Evolutionary conservation across 2,113 vertebrate species (phyloP).

Genomic region (Nannospalax galili): DNA sequence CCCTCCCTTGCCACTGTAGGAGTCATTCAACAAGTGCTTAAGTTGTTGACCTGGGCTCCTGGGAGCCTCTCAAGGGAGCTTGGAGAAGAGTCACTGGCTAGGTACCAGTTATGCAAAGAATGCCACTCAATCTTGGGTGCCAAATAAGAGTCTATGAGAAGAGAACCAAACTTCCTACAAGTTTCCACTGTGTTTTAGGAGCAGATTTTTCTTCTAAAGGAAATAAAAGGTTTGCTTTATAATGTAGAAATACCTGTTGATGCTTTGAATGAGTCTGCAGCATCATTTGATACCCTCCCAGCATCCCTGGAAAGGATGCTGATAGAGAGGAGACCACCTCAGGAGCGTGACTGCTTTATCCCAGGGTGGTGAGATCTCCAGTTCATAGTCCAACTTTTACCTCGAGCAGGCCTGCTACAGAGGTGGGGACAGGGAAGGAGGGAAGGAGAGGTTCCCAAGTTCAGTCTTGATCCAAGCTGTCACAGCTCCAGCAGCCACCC

Average conservation of each 20-base stretch:
- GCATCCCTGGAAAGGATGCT: neutral
- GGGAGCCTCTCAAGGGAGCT: neutral
- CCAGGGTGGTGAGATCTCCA: neutral
- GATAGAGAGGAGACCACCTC: neutral
- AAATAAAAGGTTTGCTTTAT: neutral
- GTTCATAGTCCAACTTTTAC: too few species aligned
- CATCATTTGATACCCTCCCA: neutral
- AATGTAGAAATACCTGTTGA: neutral
- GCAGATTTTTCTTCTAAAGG: neutral
- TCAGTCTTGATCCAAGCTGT: fast-evolving
- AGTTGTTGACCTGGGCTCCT: neutral
- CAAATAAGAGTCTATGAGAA: too few species aligned
- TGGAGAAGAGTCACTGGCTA: neutral
- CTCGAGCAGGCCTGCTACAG: neutral
- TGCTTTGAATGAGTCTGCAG: neutral
- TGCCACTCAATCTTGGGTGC: neutral
- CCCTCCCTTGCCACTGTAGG: too few species aligned
- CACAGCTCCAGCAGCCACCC: neutral
- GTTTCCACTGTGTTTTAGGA: neutral
- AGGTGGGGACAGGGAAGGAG: neutral
- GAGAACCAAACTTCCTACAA: neutral
- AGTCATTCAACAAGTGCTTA: neutral
- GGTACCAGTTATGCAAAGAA: neutral
- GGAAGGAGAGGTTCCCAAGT: neutral
- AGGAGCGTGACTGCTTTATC: neutral